Conservation (phyloP, 2,113 vertebrate genomes). For the Centrocercus urophasianus region DNA sequence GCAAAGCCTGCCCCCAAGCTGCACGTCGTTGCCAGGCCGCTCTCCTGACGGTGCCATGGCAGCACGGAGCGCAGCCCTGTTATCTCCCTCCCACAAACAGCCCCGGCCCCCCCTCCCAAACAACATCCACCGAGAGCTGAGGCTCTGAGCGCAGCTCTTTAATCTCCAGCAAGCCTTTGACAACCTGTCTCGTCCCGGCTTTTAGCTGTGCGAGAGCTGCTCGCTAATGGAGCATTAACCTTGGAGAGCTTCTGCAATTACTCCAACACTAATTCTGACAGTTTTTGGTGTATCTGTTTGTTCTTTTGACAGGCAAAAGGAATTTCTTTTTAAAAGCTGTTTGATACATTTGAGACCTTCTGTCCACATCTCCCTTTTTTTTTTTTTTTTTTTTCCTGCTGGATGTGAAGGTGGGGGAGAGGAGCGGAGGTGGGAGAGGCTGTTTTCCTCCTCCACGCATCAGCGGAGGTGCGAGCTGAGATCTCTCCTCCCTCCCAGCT, state of each 20-base stretch:
- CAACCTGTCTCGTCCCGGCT: conserved; percentile 76
- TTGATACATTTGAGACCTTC: conserved; percentile 71
- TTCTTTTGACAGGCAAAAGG: conserved; percentile 62
- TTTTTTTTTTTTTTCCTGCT: not conserved
- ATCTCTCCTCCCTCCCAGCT: not conserved
- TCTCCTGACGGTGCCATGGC: not conserved
- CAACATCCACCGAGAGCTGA: conserved; percentile 59
- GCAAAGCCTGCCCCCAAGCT: not conserved
- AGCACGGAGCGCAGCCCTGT: not conserved
- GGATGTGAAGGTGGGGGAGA: not conserved
- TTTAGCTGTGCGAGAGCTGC: conserved; percentile 69
- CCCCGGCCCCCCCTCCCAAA: conserved; percentile 15
- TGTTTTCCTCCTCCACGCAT: not conserved
- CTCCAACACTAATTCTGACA: conserved; percentile 63
- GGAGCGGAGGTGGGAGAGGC: accelerated
- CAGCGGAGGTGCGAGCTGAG: not conserved
- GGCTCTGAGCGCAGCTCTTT: conserved; percentile 70
- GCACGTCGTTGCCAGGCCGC: accelerated
- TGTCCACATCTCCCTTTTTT: conserved; percentile 15
- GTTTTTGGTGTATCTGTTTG: conserved; percentile 49
- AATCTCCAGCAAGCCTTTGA: conserved; percentile 78
- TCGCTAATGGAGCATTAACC: conserved; percentile 79
- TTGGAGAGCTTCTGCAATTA: conserved; percentile 75
- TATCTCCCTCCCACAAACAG: not conserved
- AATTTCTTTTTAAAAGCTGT: conserved; percentile 69